Base-by-base conservation (phyloP, 2,113 vertebrate genomes). In the Phyllostomus discolor region DNA sequence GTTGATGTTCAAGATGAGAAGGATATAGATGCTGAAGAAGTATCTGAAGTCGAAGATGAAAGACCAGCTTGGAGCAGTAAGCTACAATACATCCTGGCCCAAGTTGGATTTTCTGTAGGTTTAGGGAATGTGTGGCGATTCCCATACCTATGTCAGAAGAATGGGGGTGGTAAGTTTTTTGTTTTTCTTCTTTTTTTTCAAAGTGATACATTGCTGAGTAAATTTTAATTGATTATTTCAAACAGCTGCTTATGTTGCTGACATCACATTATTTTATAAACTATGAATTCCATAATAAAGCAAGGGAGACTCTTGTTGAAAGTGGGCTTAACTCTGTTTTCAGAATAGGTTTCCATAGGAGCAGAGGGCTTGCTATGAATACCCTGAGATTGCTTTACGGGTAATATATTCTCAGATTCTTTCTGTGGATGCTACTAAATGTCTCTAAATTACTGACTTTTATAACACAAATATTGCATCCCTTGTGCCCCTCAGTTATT, bases 41-140 rank as follows among this genome's bases (percentile, higher is more conserved):
- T 98, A 26, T 98, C 98, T 57, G 99, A 99, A 96, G 97, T 97
- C 7, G 99, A 99, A 90, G 99, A 99, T 97, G 99, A 99, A 98
- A 98, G 99, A 94, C 99, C 99, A 15, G 99, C 99, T 78, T 99
- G 99, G 99, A 99, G 99, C 98, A 99, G 99, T 98, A 99, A 99
- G 85, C 98, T 99, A 31, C 99, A 99, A 3, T 99, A 99, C 97
- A 99, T 99, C 98, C 98, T 99, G 97, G 99, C 99, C 69, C 99
- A 99, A 98, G 99, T 99, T 88, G 99, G 99, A 97, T 99, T 99
- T 98, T 99, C 99, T 88, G 99, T 99, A 94, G 99, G 99, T 76
- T 98, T 99, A 96, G 99, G 99, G 59, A 99, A 99, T 95, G 99
- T 99, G 78, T 99, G 99, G 99, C 98, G 99, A 98, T 99, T 99